These are phyloP conservation scores for Sebastes melanostomus DNA, from an alignment of 2,797 vertebrate species.

Conservation along the genomic window DNA sequence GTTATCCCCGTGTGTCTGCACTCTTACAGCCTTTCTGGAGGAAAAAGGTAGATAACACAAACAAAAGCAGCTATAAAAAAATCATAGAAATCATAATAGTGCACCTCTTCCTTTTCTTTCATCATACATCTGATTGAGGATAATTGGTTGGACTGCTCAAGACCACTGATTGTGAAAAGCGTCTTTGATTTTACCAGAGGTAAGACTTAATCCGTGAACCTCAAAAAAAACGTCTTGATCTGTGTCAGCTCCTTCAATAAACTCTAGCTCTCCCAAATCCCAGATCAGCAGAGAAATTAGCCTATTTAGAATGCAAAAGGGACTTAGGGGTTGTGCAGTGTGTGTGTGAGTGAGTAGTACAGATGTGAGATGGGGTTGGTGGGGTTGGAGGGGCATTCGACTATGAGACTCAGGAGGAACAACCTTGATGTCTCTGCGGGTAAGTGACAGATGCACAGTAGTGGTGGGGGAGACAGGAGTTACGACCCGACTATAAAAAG, in stretches of 20 bases:
- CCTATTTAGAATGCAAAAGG: constrained; percentile 72
- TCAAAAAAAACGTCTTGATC: constrained; percentile 57
- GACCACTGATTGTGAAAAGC: constrained; percentile 35
- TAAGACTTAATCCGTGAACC: constrained; percentile 60
- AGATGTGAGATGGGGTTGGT: constrained; percentile 28
- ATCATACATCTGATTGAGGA: constrained; percentile 4
- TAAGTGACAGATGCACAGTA: constrained; percentile 61
- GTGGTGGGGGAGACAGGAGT: constrained; percentile 53
- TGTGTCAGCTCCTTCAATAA: constrained; percentile 76
- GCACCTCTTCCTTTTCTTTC: neutral
- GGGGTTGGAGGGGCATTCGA: neutral
- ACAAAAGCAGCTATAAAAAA: neutral
- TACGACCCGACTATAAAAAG: constrained; percentile 59
- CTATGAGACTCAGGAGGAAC: constrained; percentile 38
- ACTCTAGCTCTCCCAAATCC: constrained; percentile 75
- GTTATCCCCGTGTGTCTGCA: constrained; percentile 47
- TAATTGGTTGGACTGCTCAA: neutral
- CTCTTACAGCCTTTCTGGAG: constrained; percentile 13
- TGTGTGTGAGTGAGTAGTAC: constrained; percentile 8
- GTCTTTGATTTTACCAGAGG: constrained; percentile 51
- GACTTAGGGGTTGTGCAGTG: constrained; percentile 32
- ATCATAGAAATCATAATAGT: neutral
- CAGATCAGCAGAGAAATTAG: constrained; percentile 84
- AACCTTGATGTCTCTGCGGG: constrained; percentile 55
- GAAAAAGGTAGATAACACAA: constrained; percentile 13